phyloP scores from a whole-genome alignment of 92 coral and sea anemone species.

The Porites rus region DNA sequence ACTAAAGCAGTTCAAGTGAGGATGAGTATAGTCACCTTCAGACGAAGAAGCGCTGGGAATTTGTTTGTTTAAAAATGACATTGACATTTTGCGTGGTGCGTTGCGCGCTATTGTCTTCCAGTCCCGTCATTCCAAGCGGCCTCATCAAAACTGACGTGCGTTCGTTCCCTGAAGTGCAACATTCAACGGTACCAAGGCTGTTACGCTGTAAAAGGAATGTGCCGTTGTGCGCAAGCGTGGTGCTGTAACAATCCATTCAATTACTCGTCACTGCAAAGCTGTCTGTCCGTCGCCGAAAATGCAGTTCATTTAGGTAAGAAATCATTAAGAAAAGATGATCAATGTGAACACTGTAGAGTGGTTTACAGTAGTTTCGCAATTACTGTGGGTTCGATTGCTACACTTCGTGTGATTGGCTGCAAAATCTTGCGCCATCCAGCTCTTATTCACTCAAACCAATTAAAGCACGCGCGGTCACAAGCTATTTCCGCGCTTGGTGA shows the following conservation, averaged over 20 bases:
- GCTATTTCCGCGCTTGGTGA: no score
- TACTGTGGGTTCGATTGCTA: no score
- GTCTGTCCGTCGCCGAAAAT: conserved; percentile 42
- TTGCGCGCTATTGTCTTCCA: conserved; percentile 7
- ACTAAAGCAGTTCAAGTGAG: not conserved
- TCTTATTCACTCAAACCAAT: no score
- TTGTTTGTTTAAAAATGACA: not conserved
- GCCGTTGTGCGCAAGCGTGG: conserved; percentile 54
- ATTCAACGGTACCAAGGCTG: conserved; percentile 54
- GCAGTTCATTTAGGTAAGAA: conserved; percentile 21
- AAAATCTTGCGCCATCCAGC: no score
- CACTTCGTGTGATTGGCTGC: no score
- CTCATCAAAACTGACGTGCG: conserved; percentile 21
- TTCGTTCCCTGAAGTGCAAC: conserved; percentile 9
- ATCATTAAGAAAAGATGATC: no score
- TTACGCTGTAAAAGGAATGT: conserved; percentile 49
- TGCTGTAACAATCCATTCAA: conserved; percentile 72
- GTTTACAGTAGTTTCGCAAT: no score
- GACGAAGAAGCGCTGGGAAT: not conserved
- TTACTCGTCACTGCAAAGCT: conserved; percentile 49
- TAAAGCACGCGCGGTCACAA: no score
- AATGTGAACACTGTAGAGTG: no score
- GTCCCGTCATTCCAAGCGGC: conserved; percentile 22
- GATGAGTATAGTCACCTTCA: not conserved
- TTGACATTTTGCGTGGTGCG: not conserved